These are phyloP conservation scores for Brachionus rotundiformis DNA, from an alignment of 1,140 invertebrate genomes.

Conservation along the genomic window DNA sequence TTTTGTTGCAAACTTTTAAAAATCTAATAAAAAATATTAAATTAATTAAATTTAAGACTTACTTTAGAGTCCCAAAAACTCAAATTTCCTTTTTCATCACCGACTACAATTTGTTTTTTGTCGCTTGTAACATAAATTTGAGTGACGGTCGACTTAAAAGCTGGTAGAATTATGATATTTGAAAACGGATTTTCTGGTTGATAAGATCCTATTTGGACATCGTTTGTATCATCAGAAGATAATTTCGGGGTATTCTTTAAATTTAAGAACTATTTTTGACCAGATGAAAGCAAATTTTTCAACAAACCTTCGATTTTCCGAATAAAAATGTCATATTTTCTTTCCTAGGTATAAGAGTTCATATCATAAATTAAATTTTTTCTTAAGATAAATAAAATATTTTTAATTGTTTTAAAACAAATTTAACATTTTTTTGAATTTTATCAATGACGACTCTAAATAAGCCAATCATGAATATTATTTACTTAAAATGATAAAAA, in stretches of 20 bases:
- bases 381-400: not conserved
- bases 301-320: not conserved
- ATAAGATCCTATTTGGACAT: not conserved
- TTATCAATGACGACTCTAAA: no score
- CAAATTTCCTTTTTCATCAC: not conserved
- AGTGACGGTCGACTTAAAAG: not conserved
- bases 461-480: no score
- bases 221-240: not conserved
- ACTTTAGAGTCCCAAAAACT: constrained; percentile 18
- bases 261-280: not conserved
- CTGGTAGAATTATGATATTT: not conserved
- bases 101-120: constrained; percentile 22
- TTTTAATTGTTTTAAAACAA: not conserved
- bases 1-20: constrained; percentile 1
- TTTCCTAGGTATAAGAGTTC: not conserved
- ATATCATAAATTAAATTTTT: not conserved
- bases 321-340: constrained; percentile 32
- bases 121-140: constrained; percentile 13
- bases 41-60: not conserved
- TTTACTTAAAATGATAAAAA: no score
- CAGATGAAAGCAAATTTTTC: not conserved
- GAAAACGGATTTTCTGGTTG: constrained; percentile 11
- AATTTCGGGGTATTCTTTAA: not conserved
- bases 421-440: not conserved
- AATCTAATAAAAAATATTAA: not conserved